phyloP scores from a whole-genome alignment of 2,113 vertebrate species.

The Rhineura floridana region DNA sequence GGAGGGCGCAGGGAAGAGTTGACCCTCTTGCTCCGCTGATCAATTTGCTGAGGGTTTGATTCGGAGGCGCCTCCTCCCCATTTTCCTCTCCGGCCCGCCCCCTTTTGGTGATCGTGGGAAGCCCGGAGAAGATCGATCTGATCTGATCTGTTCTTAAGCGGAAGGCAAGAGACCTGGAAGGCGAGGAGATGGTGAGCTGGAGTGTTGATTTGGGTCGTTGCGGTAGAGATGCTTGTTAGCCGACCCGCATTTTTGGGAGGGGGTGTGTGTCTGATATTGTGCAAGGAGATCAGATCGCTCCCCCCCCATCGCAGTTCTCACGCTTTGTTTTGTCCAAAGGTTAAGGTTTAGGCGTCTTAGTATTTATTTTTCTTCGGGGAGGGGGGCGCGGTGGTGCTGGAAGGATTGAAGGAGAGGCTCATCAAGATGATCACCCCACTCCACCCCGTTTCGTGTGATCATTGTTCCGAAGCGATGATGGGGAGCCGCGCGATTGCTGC shows the following conservation, averaged over 20 bases:
- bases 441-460: background rate
- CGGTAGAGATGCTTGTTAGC: too few species aligned
- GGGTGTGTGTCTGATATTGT: background rate
- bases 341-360: background rate
- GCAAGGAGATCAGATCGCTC: background rate
- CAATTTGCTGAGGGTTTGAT: background rate
- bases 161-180: conserved; percentile 24
- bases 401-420: too few species aligned
- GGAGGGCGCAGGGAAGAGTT: background rate
- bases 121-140: conserved; percentile 9
- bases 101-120: conserved; percentile 17
- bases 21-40: background rate
- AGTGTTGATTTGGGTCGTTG: background rate
- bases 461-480: background rate
- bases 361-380: background rate
- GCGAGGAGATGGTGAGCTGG: conserved; percentile 58
- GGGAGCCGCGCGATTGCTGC: conserved; percentile 26
- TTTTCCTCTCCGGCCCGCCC: background rate
- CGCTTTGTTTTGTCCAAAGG: conserved; percentile 52
- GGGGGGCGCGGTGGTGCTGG: background rate
- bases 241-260: background rate
- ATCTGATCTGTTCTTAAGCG: background rate
- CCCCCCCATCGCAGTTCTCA: background rate
- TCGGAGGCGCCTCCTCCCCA: background rate
- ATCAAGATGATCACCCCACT: background rate